Evolutionary conservation across 1,140 invertebrate genomes (phyloP).

Genomic region (Grapholita molesta): DNA sequence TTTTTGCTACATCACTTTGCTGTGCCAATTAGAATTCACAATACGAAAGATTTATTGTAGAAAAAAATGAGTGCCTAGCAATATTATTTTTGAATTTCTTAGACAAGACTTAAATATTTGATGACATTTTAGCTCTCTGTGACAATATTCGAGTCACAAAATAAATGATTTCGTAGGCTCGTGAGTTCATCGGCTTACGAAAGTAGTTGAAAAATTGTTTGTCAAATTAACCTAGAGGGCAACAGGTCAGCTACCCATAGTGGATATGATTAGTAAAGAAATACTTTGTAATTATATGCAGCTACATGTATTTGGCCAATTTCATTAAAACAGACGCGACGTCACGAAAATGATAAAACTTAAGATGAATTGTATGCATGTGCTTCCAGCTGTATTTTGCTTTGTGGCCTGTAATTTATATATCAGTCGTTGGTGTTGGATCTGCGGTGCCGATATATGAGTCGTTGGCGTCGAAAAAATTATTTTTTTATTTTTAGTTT

Average conservation of each 20-base stretch:
- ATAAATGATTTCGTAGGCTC: neutral
- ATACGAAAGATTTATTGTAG: neutral
- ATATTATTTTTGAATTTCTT: neutral
- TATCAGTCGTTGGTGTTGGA: no score
- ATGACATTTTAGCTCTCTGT: neutral
- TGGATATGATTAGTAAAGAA: neutral
- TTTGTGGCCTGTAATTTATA: no score
- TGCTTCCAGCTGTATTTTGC: no score
- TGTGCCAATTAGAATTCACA: neutral
- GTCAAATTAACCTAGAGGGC: neutral
- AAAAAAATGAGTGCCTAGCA: neutral
- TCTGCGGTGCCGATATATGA: no score
- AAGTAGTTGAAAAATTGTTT: neutral
- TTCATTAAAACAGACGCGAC: no score
- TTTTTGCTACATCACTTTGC: neutral
- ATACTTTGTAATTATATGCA: no score
- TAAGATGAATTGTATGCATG: no score
- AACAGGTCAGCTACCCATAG: neutral
- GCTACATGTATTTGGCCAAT: no score
- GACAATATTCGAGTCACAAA: neutral
- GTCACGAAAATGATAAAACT: no score
- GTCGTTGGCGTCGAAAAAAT: no score
- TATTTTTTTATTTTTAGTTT: no score
- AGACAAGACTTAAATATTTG: neutral
- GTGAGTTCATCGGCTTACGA: neutral